Evolutionary conservation across 1,140 invertebrate species (phyloP), one percentile per base, ranked within the genome.

Genomic region (Leptinotarsa texana): DNA sequence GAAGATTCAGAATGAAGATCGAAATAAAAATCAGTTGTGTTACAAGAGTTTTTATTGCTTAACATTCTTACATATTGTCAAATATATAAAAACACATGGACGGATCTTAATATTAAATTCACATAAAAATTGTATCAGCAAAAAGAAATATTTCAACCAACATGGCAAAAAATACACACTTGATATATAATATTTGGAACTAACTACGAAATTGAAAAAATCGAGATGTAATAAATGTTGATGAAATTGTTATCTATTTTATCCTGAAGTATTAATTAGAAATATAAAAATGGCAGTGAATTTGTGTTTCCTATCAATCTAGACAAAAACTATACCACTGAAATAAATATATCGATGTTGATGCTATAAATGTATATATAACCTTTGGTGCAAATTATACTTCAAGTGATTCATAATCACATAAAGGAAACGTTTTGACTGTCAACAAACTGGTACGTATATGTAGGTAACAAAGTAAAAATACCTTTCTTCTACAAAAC

Each of bases 381-480:
- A 57, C 47, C 69, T 70, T 70, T 70, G 69, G 69, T 70, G 69
- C 69, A 27, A 49, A 21, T 70, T 24, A 57, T 57, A 57, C 51
- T 57, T 57, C 51, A 57, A 57, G 51, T 57, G 51, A 57, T 15
- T n/a, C n/a, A 3, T 57, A 57, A 33, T 42, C 8, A 57, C 2
- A 2, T n/a, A 57, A 57, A 57, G 51, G 13, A 57, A 57, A 57
- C n/a, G 3, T 17, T 5, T 57, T n/a, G 15, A 57, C 15, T 18
- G 17, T 15, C n/a, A n/a, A 57, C 51, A 15, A 15, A 4, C 51
- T 1, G 51, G 51, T 18, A 15, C 17, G 51, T 57, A 15, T 18
- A 57, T 18, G 13, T 57, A 18, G 51, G n/a, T 17, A 57, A 57
- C 51, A 57, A 57, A 57, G 51, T 65, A 21, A 65, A 65, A 65